Evolutionary conservation across 2,888 invertebrate species (phyloP), one percentile per base, ranked within the genome.

Genomic region (Synanthedon tipuliformis): DNA sequence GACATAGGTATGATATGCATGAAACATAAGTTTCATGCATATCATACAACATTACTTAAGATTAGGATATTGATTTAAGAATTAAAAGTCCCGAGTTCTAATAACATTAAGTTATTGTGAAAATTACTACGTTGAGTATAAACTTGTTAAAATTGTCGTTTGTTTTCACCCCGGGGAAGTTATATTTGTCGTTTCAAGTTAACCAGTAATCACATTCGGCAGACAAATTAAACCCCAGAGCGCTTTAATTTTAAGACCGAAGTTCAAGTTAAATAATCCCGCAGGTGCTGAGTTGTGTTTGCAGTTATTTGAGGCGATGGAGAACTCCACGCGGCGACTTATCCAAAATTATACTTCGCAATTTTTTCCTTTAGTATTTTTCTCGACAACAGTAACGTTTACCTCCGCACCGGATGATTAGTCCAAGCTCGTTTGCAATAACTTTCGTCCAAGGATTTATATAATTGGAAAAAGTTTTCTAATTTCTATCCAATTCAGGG

Each of bases 211-310:
- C 71, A 72, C 69, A 69, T 69, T 68, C 64, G 64, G 65, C 61
- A 65, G 61, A 69, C 64, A 69, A 72, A 73, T 75, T 64, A 71
- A 74, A 65, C 67, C 66, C 66, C 59, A 61, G 63, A 65, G 69
- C 57, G 63, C 62, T 68, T 68, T 64, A 66, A 69, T 69, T 73
- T 72, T 63, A 66, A 63, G 64, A 56, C 55, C 57, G 56, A 66
- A 72, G 66, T 73, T 73, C 54, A 54, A 57, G 61, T 57, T 63
- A 64, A 71, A 67, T 67, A 69, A 68, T 71, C 71, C 71, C 71
- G 59, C 73, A 73, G 73, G 73, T 78, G 71, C 64, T 61, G 66
- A 66, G 66, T 65, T 70, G 67, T 73, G 69, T 75, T 69, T 66
- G 64, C 69, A 69, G 66, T 71, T 73, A 68, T 71, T 71, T 57